These are phyloP conservation scores for Ochropacha duplaris DNA, from an alignment of 2,888 invertebrate genomes.

Conservation along the genomic window DNA sequence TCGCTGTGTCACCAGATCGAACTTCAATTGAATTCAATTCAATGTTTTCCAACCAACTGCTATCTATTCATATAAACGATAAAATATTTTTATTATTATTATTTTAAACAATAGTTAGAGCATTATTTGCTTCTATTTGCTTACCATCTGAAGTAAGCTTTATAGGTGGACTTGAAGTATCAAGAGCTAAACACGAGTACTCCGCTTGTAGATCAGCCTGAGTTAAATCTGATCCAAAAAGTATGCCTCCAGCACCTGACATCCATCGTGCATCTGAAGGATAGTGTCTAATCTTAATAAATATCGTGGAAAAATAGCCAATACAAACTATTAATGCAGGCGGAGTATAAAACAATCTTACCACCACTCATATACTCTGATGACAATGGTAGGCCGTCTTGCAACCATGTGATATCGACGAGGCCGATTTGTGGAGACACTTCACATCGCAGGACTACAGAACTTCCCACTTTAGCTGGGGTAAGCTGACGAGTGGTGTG, in stretches of 20 bases:
- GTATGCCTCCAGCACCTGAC: slow-evolving; percentile 64
- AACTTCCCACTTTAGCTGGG: slow-evolving; percentile 67
- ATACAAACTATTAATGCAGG: neutral
- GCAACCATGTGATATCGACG: slow-evolving; percentile 70
- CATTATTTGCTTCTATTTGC: slow-evolving; percentile 19
- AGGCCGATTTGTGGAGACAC: slow-evolving; percentile 67
- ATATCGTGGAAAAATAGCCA: slow-evolving; percentile 10
- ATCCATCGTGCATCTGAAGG: slow-evolving; percentile 69
- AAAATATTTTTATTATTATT: neutral
- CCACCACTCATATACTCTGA: slow-evolving; percentile 66
- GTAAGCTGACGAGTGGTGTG: slow-evolving; percentile 66
- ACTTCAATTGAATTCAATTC: slow-evolving; percentile 72
- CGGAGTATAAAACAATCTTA: slow-evolving; percentile 33
- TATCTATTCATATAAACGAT: slow-evolving; percentile 49
- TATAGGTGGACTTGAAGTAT: slow-evolving; percentile 59
- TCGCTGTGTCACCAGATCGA: slow-evolving; percentile 60
- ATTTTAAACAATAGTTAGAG: neutral
- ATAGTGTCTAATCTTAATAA: too few relatives aligned
- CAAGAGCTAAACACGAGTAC: slow-evolving; percentile 70
- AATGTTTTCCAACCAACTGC: slow-evolving; percentile 74
- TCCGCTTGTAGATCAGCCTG: slow-evolving; percentile 74
- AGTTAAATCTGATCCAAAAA: slow-evolving; percentile 67
- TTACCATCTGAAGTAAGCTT: slow-evolving; percentile 75
- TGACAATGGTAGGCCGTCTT: slow-evolving; percentile 68
- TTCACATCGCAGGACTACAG: slow-evolving; percentile 68